Base-by-base conservation (phyloP, 2,888 invertebrate genomes). In the Protodeltote pygarga region DNA sequence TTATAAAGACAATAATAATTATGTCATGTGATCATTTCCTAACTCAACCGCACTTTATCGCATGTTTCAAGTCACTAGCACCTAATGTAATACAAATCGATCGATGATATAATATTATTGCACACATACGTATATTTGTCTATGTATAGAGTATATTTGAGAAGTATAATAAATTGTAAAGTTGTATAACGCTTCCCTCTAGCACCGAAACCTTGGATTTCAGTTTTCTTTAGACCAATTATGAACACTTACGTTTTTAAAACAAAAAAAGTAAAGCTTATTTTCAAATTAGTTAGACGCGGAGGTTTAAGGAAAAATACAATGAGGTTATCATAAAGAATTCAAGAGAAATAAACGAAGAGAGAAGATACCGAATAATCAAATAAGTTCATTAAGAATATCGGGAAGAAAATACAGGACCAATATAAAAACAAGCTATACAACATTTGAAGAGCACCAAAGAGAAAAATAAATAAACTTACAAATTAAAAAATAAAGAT, bases 241-340 rank as follows among this genome's bases (percentile, higher is more conserved):
- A 75, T 89, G 89, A 89, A 89, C 88, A 89, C 90, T 81, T 85
- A 73, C 77, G 85, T 87, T 83, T 73, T 71, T 65, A 71, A 61
- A 66, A 52, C 48, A 59, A 54, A 59, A 50, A 52, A 54, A 39
- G 57, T 35, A 28, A 15, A 34, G 9, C 31, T 14, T 13, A 32
- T 35, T 46, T 48, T 42, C 32, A 32, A 41, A 45, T 31, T 5
- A 28, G 17, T 28, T n/a, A n/a, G n/a, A n/a, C n/a, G n/a, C n/a
- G n/a, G n/a, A n/a, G n/a, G n/a, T n/a, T n/a, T n/a, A n/a, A n/a
- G n/a, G n/a, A n/a, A n/a, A n/a, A n/a, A n/a, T n/a, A n/a, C n/a
- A n/a, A n/a, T n/a, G n/a, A n/a, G n/a, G n/a, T n/a, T n/a, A n/a
- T n/a, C n/a, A n/a, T n/a, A n/a, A n/a, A n/a, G n/a, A n/a, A n/a